Evolutionary conservation across 2,113 vertebrate genomes (phyloP).

Genomic region (Benitochromis conjunctus): DNA sequence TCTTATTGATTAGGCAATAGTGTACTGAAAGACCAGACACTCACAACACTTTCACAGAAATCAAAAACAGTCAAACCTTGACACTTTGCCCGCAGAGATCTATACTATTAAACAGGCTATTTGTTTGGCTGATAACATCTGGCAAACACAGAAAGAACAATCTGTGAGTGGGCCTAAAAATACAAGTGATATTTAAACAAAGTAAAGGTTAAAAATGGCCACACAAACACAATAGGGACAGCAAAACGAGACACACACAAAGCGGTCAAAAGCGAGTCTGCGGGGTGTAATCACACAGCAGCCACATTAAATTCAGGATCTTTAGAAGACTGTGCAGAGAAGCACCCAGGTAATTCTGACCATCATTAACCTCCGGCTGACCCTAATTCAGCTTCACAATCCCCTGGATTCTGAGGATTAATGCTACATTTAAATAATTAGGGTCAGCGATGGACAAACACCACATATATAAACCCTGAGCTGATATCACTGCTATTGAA

Average conservation of each 20-base stretch:
- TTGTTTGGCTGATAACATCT: background rate
- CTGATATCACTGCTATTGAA: constrained; percentile 38
- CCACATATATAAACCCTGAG: constrained; percentile 41
- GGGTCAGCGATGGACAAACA: constrained; percentile 64
- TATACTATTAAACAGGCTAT: constrained; percentile 8
- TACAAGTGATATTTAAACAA: background rate
- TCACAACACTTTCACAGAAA: constrained; percentile 34
- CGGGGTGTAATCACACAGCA: constrained; percentile 40
- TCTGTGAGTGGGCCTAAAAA: background rate
- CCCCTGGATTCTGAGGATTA: constrained; percentile 69
- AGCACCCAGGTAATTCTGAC: constrained; percentile 59
- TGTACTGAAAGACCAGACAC: constrained; percentile 22
- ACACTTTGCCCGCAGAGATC: constrained; percentile 32
- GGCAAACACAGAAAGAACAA: constrained; percentile 9
- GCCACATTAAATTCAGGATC: constrained; percentile 28
- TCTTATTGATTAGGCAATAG: constrained; percentile 51
- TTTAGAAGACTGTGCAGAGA: constrained; percentile 28
- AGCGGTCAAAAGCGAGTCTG: background rate
- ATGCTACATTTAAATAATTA: constrained; percentile 73
- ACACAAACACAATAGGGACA: background rate
- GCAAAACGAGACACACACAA: background rate
- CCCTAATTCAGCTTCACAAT: constrained; percentile 65
- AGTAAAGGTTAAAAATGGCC: background rate
- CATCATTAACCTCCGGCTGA: constrained; percentile 72
- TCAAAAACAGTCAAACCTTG: constrained; percentile 39